These are phyloP conservation scores for Sphaeridia pumilis DNA, from an alignment of 2,888 invertebrate genomes.

Conservation along the genomic window DNA sequence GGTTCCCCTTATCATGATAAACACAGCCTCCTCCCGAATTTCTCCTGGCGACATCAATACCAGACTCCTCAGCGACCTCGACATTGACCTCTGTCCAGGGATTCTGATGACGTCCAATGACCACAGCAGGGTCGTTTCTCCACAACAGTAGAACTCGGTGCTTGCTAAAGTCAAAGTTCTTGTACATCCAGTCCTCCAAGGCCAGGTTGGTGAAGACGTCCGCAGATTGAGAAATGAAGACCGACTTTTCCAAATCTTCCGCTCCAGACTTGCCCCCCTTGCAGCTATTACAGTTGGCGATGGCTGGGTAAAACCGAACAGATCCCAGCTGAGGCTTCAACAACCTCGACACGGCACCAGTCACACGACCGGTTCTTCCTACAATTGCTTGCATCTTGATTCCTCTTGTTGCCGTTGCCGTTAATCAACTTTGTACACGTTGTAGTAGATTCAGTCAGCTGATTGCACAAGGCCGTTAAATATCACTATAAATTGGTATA, in stretches of 20 bases:
- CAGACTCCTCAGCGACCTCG: slow-evolving; percentile 51
- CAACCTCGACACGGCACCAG: slow-evolving; percentile 2
- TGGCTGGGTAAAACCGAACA: slow-evolving; percentile 14
- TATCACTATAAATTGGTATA: too few species aligned
- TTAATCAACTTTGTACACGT: too few species aligned
- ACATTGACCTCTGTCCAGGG: slow-evolving; percentile 88
- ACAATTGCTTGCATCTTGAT: slow-evolving; percentile 26
- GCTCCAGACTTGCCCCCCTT: neutral
- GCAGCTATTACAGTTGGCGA: slow-evolving; percentile 1
- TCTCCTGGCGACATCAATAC: slow-evolving; percentile 68
- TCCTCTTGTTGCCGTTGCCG: neutral
- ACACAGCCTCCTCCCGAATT: slow-evolving; percentile 94
- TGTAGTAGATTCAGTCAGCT: too few species aligned
- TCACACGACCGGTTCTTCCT: slow-evolving; percentile 15
- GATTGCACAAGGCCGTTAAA: too few species aligned
- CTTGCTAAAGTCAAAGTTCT: slow-evolving; percentile 66
- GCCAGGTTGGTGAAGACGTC: slow-evolving; percentile 82
- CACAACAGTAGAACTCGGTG: slow-evolving; percentile 81
- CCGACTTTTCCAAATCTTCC: slow-evolving; percentile 50
- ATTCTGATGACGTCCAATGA: slow-evolving; percentile 93
- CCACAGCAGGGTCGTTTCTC: slow-evolving; percentile 87
- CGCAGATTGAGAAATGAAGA: slow-evolving; percentile 80
- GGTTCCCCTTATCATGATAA: slow-evolving; percentile 87
- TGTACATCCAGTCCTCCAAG: slow-evolving; percentile 91
- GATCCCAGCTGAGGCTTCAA: neutral